These are phyloP conservation scores for Zosterops japonicus DNA, from an alignment of 2,113 vertebrate species.

Conservation along the genomic window DNA sequence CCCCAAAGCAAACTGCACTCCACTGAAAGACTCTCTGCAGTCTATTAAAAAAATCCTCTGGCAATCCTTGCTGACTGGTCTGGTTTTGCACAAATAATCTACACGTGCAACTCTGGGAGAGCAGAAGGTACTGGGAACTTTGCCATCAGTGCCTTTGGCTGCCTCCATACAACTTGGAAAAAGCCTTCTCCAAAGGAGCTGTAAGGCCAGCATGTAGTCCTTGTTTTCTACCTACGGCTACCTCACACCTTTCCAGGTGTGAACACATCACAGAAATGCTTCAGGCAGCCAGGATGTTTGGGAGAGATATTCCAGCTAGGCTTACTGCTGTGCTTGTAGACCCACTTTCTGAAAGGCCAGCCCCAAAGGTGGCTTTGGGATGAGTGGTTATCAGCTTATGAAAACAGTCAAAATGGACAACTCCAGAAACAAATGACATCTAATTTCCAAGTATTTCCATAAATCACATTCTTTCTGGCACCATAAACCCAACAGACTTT, in stretches of 20 bases:
- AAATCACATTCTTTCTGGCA: not conserved
- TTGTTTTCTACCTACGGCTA: not conserved
- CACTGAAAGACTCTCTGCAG: not conserved
- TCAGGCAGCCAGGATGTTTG: not conserved
- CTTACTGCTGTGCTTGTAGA: not conserved
- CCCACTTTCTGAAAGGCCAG: not conserved
- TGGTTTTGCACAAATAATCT: not conserved
- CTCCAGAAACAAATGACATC: not conserved
- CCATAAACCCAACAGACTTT: not conserved
- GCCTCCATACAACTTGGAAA: not conserved
- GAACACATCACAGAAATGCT: not conserved
- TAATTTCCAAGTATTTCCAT: not conserved
- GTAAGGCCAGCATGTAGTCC: not conserved
- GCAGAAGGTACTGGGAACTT: slow-evolving; percentile 19
- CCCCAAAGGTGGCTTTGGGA: not conserved
- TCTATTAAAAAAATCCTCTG: not conserved
- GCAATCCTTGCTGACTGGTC: not conserved
- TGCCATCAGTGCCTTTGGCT: not conserved
- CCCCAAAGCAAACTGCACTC: not conserved
- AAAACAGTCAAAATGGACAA: not conserved
- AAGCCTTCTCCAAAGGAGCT: not conserved
- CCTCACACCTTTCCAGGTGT: not conserved
- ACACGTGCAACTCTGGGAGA: not conserved
- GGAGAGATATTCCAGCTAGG: not conserved
- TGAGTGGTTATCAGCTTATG: not conserved